phyloP scores from a whole-genome alignment of 2,797 vertebrate genomes.

The Lerista edwardsae region DNA sequence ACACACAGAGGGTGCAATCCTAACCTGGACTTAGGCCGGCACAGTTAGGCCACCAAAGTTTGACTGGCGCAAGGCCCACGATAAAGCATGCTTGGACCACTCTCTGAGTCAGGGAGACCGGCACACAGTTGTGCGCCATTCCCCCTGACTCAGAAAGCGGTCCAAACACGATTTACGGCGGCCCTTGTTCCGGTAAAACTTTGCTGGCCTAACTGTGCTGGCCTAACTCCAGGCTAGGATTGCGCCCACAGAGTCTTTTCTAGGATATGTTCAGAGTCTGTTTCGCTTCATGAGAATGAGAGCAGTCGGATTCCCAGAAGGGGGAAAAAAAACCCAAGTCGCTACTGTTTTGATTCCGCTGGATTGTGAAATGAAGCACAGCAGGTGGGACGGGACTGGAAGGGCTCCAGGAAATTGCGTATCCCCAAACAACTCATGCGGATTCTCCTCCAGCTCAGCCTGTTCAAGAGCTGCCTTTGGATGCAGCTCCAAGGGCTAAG shows the following conservation, averaged over 20 bases:
- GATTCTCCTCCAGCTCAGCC: neutral
- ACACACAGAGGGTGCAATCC: too few species aligned
- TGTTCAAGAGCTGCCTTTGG: slow-evolving; percentile 2
- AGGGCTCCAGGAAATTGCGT: slow-evolving; percentile 20
- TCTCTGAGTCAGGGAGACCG: too few species aligned
- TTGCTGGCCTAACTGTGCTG: too few species aligned
- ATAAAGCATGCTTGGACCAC: too few species aligned
- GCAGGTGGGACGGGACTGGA: neutral
- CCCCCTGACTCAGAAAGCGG: too few species aligned
- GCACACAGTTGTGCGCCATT: too few species aligned
- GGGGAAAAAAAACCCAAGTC: neutral
- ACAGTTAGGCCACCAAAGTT: too few species aligned
- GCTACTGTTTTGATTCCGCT: slow-evolving; percentile 12
- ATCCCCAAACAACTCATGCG: neutral
- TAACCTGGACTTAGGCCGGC: too few species aligned
- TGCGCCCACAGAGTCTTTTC: neutral
- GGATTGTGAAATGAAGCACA: slow-evolving; percentile 32
- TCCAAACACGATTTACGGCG: too few species aligned
- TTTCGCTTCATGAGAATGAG: neutral
- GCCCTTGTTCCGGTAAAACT: too few species aligned
- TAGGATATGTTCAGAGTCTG: neutral
- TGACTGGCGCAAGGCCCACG: too few species aligned
- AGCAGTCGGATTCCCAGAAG: neutral
- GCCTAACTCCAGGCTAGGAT: too few species aligned
- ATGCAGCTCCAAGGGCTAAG: neutral